Conservation (phyloP, 2,113 vertebrate species). For the Myrmecophaga tridactyla region DNA sequence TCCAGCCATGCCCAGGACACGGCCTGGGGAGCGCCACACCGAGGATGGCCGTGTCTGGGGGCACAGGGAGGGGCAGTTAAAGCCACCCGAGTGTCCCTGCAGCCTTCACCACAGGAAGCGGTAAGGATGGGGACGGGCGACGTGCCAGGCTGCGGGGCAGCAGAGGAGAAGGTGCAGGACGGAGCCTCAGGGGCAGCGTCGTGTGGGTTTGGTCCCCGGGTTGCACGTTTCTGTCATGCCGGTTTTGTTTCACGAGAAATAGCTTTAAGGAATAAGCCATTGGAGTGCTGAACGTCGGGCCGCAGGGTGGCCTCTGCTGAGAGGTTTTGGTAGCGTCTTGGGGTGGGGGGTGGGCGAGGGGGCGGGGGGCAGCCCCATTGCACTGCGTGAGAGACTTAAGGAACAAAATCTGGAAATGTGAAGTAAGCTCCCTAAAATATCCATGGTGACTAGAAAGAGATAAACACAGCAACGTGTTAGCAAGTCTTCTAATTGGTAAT, state of each 20-base stretch:
- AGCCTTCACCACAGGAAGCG: background rate
- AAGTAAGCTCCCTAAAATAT: background rate
- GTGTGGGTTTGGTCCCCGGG: background rate
- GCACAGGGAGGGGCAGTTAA: background rate
- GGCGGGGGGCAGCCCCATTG: background rate
- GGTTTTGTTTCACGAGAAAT: background rate
- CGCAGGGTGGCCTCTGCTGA: background rate
- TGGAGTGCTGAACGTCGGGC: background rate
- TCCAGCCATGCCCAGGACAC: too few species aligned
- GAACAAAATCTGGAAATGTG: background rate
- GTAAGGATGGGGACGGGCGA: background rate
- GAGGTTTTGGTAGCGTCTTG: too few species aligned
- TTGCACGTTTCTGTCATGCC: background rate
- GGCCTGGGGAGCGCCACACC: too few species aligned
- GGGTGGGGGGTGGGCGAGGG: background rate
- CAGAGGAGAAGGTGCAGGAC: background rate
- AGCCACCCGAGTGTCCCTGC: background rate
- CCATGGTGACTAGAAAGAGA: background rate
- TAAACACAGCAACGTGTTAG: background rate
- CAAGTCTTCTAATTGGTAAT: slow-evolving; percentile 14
- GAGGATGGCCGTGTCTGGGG: too few species aligned
- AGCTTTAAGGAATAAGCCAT: background rate
- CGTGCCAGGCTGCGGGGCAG: background rate
- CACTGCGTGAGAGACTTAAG: background rate
- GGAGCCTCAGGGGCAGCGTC: background rate